Conservation (phyloP, 1,140 invertebrate species). For the Reticulitermes speratus region DNA sequence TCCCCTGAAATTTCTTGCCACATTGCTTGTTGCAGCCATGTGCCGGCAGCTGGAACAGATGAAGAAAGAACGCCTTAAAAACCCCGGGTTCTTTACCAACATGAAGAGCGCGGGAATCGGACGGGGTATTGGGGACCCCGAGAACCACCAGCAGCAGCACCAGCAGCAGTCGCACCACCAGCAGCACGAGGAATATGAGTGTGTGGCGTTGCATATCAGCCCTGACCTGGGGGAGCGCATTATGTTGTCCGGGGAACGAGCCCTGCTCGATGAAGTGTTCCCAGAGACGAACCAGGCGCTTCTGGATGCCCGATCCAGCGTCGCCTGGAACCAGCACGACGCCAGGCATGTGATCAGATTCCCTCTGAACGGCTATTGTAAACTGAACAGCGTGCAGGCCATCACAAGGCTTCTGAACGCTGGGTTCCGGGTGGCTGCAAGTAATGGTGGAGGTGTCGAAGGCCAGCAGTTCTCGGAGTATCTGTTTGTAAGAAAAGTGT, state of each 20-base stretch:
- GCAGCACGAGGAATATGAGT: constrained; percentile 65
- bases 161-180: constrained; percentile 42
- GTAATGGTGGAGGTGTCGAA: constrained; percentile 85
- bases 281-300: constrained; percentile 84
- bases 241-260: constrained; percentile 78
- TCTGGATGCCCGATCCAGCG: constrained; percentile 76
- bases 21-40: constrained; percentile 60
- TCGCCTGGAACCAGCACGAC: constrained; percentile 82
- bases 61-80: constrained; percentile 69
- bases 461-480: constrained; percentile 93
- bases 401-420: constrained; percentile 84
- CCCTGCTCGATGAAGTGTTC: constrained; percentile 79
- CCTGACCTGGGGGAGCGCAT: constrained; percentile 86
- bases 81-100: constrained; percentile 37
- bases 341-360: constrained; percentile 83
- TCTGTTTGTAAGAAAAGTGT: constrained; percentile 69
- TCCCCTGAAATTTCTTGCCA: not conserved
- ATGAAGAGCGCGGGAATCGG: constrained; percentile 25
- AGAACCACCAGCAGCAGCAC: constrained; percentile 27
- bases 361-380: constrained; percentile 89
- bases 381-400: constrained; percentile 87
- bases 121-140: constrained; percentile 10
- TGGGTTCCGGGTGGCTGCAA: constrained; percentile 77
- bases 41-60: constrained; percentile 71
- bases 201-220: constrained; percentile 82